Conservation (phyloP, 2,113 vertebrate species). For the Lasiurus cinereus region DNA sequence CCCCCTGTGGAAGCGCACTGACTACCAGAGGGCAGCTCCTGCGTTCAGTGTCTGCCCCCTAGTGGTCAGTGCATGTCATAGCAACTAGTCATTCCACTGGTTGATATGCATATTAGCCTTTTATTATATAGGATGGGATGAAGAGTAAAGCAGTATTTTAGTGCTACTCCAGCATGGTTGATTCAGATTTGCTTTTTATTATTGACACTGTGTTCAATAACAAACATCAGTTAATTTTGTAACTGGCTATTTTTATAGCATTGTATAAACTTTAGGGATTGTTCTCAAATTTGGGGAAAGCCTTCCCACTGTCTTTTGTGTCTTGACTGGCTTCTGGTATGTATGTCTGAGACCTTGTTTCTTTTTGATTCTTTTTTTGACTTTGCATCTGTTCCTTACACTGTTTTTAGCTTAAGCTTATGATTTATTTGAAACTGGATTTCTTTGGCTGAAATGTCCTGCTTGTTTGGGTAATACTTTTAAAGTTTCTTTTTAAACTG, state of each 20-base stretch:
- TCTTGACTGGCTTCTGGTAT: conserved; percentile 16
- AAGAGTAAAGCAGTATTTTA: neutral
- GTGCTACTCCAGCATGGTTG: neutral
- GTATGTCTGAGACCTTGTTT: neutral
- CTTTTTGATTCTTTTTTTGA: neutral
- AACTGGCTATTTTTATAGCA: neutral
- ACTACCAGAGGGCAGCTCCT: too few species aligned
- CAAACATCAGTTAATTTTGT: neutral
- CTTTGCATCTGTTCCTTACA: neutral
- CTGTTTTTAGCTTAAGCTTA: neutral
- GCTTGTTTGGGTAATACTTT: neutral
- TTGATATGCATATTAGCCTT: too few species aligned
- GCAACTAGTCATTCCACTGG: too few species aligned
- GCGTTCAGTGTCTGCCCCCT: too few species aligned
- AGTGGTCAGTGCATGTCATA: too few species aligned
- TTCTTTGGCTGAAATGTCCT: conserved; percentile 30
- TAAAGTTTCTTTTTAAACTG: neutral
- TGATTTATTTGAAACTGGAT: conserved; percentile 48
- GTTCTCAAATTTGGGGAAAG: neutral
- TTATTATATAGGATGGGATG: neutral
- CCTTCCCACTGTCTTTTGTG: neutral
- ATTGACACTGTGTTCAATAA: neutral
- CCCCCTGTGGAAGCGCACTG: too few species aligned
- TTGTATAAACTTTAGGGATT: neutral
- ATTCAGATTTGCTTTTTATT: conserved; percentile 5